Evolutionary conservation across 2,797 vertebrate genomes (phyloP), one percentile per base, ranked within the genome.

Genomic region (Carduelis carduelis): DNA sequence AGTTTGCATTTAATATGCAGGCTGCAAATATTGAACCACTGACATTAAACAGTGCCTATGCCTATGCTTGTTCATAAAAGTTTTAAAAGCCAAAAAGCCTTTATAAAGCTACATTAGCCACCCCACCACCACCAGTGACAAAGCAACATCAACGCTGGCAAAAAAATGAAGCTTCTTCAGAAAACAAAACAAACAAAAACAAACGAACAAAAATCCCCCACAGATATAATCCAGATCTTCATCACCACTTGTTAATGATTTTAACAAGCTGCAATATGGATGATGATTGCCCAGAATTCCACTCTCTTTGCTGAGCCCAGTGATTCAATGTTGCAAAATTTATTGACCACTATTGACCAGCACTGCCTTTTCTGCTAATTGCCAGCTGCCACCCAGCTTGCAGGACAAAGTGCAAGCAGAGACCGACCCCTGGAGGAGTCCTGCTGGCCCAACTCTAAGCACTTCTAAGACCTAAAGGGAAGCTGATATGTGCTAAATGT

Each of bases 401-500:
- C 52, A 88, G 41, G 23, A 60, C 52, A 50, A 91, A 80, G 44
- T 14, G 18, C 10, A 39, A 49, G 41, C 0, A 0, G 15, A 12
- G 15, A 64, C 17, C 32, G 74, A 3, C 3, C 9, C 26, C 41
- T 15, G 35, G 11, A 57, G 47, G 32, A 78, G 16, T 35, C 26
- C 37, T 56, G 30, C 12, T 12, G 53, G 17, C 52, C 32, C 72
- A 68, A 7, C 27, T 66, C 53, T 22, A 41, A 47, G 12, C 50
- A 82, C 22, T 34, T 79, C 59, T 24, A 34, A 72, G 14, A 76
- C 44, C 52, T 57, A 23, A 44, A 27, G 14, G 5, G 15, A 91
- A 55, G 11, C 66, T 8, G 3, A 12, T 0, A 0, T 26, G 18
- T 41, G n/a, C 23, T 56, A 56, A 72, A 82, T 9, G 41, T 2